phyloP scores from a whole-genome alignment of 2,797 vertebrate species.

The Hylomyscus alleni region DNA sequence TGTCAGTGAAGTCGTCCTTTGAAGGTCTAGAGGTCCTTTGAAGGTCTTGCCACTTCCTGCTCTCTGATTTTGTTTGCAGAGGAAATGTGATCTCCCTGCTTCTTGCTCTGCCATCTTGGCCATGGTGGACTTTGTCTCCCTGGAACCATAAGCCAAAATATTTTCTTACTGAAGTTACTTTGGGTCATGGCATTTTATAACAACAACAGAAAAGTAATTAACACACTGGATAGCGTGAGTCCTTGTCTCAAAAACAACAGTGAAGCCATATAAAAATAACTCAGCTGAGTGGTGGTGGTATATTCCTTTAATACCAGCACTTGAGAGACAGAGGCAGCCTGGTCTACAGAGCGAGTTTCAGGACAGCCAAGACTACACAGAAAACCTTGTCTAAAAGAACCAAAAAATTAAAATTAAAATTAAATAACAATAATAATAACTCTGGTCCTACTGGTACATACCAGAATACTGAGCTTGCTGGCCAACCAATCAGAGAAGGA shows the following conservation, averaged over 20 bases:
- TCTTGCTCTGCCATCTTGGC: not conserved
- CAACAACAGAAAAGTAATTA: not conserved
- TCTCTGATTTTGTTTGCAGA: not conserved
- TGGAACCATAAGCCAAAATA: not conserved
- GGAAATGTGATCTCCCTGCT: not conserved
- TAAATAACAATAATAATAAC: not conserved
- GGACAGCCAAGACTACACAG: not conserved
- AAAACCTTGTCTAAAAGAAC: not conserved
- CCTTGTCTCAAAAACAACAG: not conserved
- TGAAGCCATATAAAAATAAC: not conserved
- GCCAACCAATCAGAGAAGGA: not conserved
- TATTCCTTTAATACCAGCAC: not conserved
- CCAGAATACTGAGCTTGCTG: not conserved
- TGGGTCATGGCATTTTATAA: not conserved
- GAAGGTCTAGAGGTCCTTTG: too few relatives aligned
- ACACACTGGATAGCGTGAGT: not conserved
- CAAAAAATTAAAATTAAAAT: not conserved
- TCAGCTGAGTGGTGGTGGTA: not conserved
- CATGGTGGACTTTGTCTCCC: not conserved
- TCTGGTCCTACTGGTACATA: not conserved
- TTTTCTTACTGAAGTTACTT: not conserved
- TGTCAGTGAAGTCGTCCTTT: not conserved
- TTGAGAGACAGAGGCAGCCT: not conserved
- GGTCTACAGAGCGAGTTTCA: not conserved
- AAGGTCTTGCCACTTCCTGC: not conserved